Percentiles rank a stretch among this genome's conserved stretches.
Evolutionary conservation across 1,140 invertebrate genomes (phyloP).

Genomic region (Zophobas atratus): DNA sequence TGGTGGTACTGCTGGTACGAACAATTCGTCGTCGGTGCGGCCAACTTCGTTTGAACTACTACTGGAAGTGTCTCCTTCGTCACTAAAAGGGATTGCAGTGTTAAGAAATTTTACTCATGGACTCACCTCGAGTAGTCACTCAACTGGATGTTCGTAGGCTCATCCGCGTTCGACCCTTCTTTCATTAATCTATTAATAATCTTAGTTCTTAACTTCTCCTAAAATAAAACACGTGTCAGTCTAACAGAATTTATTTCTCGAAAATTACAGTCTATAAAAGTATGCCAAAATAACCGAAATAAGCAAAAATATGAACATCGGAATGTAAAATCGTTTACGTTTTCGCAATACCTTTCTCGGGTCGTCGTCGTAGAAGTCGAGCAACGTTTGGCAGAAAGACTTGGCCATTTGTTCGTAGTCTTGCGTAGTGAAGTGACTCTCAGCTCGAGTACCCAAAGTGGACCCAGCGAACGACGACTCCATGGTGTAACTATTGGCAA

Average conservation of each 20-base stretch:
- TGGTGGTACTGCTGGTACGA: constrained; percentile 70
- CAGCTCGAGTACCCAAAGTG: constrained; percentile 81
- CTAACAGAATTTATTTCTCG: constrained; percentile 14
- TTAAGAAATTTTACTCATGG: neutral
- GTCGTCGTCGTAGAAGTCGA: constrained; percentile 92
- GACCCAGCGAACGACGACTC: constrained; percentile 95
- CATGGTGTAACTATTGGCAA: constrained; percentile 94
- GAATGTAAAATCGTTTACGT: constrained; percentile 4
- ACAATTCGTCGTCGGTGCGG: constrained; percentile 54
- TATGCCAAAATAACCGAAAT: constrained; percentile 38
- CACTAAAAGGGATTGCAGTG: constrained; percentile 69
- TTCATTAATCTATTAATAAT: constrained; percentile 84
- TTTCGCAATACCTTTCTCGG: constrained; percentile 81
- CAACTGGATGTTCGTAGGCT: constrained; percentile 87
- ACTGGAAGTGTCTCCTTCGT: constrained; percentile 84
- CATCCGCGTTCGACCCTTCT: constrained; percentile 89
- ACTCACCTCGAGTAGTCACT: constrained; percentile 88
- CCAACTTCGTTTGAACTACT: constrained; percentile 72
- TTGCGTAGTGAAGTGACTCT: constrained; percentile 88
- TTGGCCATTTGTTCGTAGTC: constrained; percentile 89
- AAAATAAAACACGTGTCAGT: constrained; percentile 59
- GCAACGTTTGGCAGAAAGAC: constrained; percentile 92
- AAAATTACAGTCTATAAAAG: constrained; percentile 9
- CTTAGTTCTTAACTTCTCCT: constrained; percentile 84
- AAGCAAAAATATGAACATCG: constrained; percentile 32